Evolutionary conservation across 2,888 invertebrate genomes (phyloP).

Genomic region (Leuctra nigra): DNA sequence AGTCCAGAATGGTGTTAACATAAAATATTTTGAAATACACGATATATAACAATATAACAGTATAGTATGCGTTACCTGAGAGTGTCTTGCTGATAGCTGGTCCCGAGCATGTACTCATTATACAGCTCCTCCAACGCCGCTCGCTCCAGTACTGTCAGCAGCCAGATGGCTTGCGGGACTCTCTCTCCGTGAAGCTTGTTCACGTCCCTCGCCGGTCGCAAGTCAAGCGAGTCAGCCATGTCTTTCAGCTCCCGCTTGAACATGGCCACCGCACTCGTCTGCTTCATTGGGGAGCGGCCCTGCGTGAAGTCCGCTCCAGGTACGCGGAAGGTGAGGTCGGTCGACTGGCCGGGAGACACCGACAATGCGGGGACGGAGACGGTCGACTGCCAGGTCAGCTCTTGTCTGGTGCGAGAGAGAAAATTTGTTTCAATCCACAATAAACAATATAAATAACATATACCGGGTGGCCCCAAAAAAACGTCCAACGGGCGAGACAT

Average conservation of each 20-base stretch:
- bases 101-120: conserved; percentile 43
- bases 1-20: too few species aligned
- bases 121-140: conserved; percentile 39
- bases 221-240: conserved; percentile 38
- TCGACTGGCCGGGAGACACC: background rate
- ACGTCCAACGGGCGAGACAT: too few species aligned
- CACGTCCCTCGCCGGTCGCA: conserved; percentile 37
- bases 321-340: conserved; percentile 10
- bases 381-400: too few species aligned
- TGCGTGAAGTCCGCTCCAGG: conserved; percentile 15
- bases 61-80: conserved; percentile 40
- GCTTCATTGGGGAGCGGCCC: conserved; percentile 13
- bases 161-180: conserved; percentile 40
- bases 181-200: conserved; percentile 42
- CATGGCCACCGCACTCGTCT: conserved; percentile 1
- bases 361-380: too few species aligned
- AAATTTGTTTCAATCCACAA: too few species aligned
- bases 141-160: conserved; percentile 39
- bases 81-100: conserved; percentile 68
- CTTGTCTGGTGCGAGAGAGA: background rate
- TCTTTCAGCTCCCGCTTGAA: conserved; percentile 34
- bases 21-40: too few species aligned
- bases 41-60: too few species aligned
- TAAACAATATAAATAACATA: too few species aligned
- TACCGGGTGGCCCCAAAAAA: too few species aligned